Evolutionary conservation across 2,888 invertebrate genomes (phyloP).

Genomic region (Cantharis lateralis): DNA sequence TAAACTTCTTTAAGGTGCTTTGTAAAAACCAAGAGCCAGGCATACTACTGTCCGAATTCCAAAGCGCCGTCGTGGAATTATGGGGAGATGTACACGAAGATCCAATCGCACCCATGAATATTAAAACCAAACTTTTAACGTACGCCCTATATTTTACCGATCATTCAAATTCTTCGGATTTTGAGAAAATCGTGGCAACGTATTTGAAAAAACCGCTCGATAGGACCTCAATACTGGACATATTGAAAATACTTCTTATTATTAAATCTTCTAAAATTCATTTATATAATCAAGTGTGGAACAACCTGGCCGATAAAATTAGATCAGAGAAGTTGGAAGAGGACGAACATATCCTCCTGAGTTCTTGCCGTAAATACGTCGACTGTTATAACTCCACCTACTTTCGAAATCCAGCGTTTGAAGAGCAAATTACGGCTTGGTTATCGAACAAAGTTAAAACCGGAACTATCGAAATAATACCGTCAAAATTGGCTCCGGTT

Average conservation of each 20-base stretch:
- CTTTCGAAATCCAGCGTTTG: conserved; percentile 58
- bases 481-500: conserved; percentile 53
- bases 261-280: conserved; percentile 57
- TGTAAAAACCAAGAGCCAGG: conserved; percentile 60
- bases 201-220: conserved; percentile 47
- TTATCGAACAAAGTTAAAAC: conserved; percentile 50
- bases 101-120: conserved; percentile 30
- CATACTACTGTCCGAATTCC: conserved; percentile 52
- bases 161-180: conserved; percentile 54
- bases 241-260: conserved; percentile 56
- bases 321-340: conserved; percentile 40
- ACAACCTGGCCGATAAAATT: conserved; percentile 50
- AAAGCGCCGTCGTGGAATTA: conserved; percentile 51
- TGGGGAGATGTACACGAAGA: conserved; percentile 49
- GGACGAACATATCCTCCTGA: conserved; percentile 47
- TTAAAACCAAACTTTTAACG: conserved; percentile 53
- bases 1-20: neutral
- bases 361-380: conserved; percentile 59
- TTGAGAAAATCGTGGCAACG: conserved; percentile 50
- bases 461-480: conserved; percentile 50
- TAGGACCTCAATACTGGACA: conserved; percentile 46
- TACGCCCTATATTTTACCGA: conserved; percentile 56
- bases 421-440: conserved; percentile 52
- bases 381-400: conserved; percentile 60
- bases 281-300: conserved; percentile 59